Evolutionary conservation across 2,797 vertebrate species (phyloP), one percentile per base, ranked within the genome.

Genomic region (Antennarius maculatus): DNA sequence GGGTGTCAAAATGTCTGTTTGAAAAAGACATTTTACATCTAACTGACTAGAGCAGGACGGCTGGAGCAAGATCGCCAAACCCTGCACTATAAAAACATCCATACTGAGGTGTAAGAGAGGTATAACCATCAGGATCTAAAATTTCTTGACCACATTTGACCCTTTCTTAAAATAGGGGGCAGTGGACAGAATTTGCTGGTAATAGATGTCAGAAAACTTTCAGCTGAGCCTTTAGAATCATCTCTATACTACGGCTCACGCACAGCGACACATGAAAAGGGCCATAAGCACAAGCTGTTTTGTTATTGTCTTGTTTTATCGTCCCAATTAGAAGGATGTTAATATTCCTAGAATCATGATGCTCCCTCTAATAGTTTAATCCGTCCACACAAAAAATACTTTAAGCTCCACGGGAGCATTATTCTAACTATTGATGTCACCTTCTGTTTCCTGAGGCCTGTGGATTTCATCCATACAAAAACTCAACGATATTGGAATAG

Each of bases 91-190:
- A 27, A 49, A 49, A 75, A 62, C 63, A 47, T 17, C 16, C 11
- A 37, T 23, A 50, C 66, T 43, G 51, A 62, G 28, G 16, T 47
- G 53, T 66, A 60, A 14, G 6, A 41, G 53, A 50, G 37, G 70
- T 5, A 71, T 5, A 6, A 73, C 27, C 49, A 60, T 42, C 52
- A 59, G 2, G 8, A 77, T 45, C 47, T 57, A 67, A 72, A 76
- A 60, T 67, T 34, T 66, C 58, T 54, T 81, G 49, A 76, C 82
- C 77, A 80, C 64, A 71, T 61, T 80, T 79, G 74, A 88, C 85
- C 80, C 49, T 56, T 3, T 31, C 67, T 62, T 61, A 42, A 80
- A 83, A 81, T 12, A 29, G 18, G 65, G 74, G 51, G 31, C 31
- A 34, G 45, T 69, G 55, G 60, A 57, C 45, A 41, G 45, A 74